Evolutionary conservation across 2,888 invertebrate genomes (phyloP).

Genomic region (Cheilosia grossa): DNA sequence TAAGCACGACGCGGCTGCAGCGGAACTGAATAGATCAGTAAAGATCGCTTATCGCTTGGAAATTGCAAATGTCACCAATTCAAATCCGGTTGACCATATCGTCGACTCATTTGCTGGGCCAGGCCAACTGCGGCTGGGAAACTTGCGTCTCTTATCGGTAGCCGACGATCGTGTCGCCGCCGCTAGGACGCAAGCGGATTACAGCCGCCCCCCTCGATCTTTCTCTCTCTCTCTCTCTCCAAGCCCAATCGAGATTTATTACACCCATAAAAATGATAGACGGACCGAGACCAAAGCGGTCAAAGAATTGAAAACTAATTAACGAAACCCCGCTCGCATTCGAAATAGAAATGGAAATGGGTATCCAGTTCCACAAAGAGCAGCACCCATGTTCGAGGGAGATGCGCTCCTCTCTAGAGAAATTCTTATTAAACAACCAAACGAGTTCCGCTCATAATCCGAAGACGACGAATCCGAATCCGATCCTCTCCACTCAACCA

Average conservation of each 20-base stretch:
- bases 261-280: conserved; percentile 74
- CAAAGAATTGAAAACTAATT: conserved; percentile 75
- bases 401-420: conserved; percentile 7
- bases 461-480: conserved; percentile 24
- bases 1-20: conserved; percentile 53
- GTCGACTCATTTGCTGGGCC: conserved; percentile 41
- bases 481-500: conserved; percentile 69
- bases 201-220: conserved; percentile 45
- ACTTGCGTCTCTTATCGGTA: conserved; percentile 53
- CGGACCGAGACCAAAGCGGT: conserved; percentile 72
- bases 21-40: conserved; percentile 72
- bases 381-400: neutral
- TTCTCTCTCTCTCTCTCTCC: neutral
- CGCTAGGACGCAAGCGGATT: conserved; percentile 34
- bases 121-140: conserved; percentile 14
- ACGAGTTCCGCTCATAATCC: conserved; percentile 73
- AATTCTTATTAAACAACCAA: conserved; percentile 72
- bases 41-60: conserved; percentile 69
- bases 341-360: conserved; percentile 69
- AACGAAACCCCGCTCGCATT: conserved; percentile 66
- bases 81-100: conserved; percentile 67
- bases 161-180: conserved; percentile 58
- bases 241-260: conserved; percentile 70
- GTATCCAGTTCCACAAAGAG: conserved; percentile 54
- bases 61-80: conserved; percentile 73